phyloP scores from a whole-genome alignment of 2,797 vertebrate species.

The Mergus octosetaceus region DNA sequence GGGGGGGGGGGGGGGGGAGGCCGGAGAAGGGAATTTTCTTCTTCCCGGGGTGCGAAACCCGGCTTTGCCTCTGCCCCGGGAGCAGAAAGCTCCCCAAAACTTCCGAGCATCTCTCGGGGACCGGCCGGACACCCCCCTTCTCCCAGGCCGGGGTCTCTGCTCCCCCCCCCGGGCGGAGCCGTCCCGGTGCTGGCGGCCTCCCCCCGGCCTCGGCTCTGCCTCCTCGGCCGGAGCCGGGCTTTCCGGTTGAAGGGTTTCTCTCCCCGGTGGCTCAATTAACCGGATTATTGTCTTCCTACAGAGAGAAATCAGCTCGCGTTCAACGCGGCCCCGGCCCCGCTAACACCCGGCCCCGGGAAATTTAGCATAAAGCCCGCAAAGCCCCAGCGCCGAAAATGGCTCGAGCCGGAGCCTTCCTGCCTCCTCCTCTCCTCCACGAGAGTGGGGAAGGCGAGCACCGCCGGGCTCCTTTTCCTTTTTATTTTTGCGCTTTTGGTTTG shows the following conservation, averaged over 20 bases:
- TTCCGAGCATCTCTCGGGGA: background rate
- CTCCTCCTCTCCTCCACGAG: background rate
- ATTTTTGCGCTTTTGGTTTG: background rate
- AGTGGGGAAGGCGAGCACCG: background rate
- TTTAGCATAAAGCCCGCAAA: constrained; percentile 45
- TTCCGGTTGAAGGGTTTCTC: constrained; percentile 82
- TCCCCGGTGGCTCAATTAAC: constrained; percentile 97
- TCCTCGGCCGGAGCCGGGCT: constrained; percentile 51
- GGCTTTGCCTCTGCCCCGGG: background rate
- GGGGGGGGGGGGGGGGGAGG: too few relatives aligned
- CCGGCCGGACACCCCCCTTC: background rate
- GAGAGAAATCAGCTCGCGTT: constrained; percentile 84
- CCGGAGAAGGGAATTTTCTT: background rate
- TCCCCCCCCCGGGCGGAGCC: background rate
- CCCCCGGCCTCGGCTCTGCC: background rate
- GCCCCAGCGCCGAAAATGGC: background rate
- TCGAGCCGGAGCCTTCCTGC: background rate
- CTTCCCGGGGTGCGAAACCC: too few relatives aligned
- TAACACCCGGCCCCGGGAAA: constrained; percentile 48
- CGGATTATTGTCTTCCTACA: constrained; percentile 93
- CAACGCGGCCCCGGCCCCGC: constrained; percentile 69
- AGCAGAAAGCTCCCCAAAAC: background rate
- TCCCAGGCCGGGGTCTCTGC: too few relatives aligned
- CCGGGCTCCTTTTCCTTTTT: background rate
- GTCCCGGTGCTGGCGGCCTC: background rate